A percentile compares a stretch with the other conserved stretches of the same genome.
Conservation (phyloP, 2,797 vertebrate species). For the Crenuchus spilurus region DNA sequence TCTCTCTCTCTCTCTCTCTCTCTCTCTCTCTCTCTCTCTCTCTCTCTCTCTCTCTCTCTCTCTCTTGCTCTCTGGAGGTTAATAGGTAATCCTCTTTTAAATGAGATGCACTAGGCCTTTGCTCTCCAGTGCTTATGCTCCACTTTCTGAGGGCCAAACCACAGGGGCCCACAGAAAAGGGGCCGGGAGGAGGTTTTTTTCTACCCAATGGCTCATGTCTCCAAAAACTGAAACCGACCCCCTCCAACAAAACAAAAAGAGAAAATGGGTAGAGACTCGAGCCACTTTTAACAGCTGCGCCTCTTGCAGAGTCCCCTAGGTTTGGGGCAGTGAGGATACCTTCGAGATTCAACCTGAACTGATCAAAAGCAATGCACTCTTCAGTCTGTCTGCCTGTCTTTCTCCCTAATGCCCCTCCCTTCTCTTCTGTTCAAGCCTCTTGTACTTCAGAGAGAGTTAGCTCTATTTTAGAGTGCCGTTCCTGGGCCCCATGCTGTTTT, state of each 20-base stretch:
- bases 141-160: conserved; percentile 71
- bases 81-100: conserved; percentile 77
- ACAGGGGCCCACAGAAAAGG: conserved; percentile 70
- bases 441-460: conserved; percentile 60
- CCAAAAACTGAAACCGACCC: too few species aligned
- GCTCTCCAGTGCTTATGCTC: conserved; percentile 66
- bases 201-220: not conserved
- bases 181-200: conserved; percentile 43
- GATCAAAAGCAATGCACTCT: conserved; percentile 62
- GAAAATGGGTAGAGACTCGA: conserved; percentile 65
- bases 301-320: conserved; percentile 64
- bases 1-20: conserved; percentile 11
- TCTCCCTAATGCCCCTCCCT: conserved; percentile 5
- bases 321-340: conserved; percentile 63
- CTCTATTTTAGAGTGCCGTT: conserved; percentile 62
- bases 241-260: not conserved
- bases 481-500: conserved; percentile 70
- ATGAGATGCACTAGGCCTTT: conserved; percentile 67
- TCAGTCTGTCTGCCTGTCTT: conserved; percentile 4
- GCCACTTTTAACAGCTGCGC: conserved; percentile 63
- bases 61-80: conserved; percentile 63
- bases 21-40: conserved; percentile 40
- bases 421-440: conserved; percentile 61
- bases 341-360: conserved; percentile 64
- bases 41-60: conserved; percentile 52